These are phyloP conservation scores for Limonius californicus DNA, from an alignment of 1,140 invertebrate genomes.

Conservation along the genomic window DNA sequence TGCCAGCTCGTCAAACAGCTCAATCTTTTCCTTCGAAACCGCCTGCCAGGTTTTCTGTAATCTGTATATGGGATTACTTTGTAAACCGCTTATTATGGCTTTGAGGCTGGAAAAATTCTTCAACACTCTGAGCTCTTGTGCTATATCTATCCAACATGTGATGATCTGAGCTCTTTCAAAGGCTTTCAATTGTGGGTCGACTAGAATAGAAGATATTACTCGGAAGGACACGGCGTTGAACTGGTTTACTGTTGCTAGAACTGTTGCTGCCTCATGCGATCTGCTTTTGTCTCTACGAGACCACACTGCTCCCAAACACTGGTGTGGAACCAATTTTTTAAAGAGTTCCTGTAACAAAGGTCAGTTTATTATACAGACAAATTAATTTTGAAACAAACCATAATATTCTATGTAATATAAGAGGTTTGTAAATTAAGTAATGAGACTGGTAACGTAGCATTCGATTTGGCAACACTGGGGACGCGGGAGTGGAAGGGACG, in stretches of 20 bases:
- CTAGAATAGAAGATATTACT: slow-evolving; percentile 84
- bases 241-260: slow-evolving; percentile 94
- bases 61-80: slow-evolving; percentile 93
- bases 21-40: slow-evolving; percentile 81
- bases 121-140: slow-evolving; percentile 89
- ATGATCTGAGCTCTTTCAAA: slow-evolving; percentile 80
- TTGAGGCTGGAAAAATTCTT: slow-evolving; percentile 99
- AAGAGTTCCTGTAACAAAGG: slow-evolving; percentile 77
- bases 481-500: no score
- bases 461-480: no score
- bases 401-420: no score
- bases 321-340: slow-evolving; percentile 89
- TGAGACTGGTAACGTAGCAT: no score
- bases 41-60: slow-evolving; percentile 88
- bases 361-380: no score
- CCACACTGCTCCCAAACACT: slow-evolving; percentile 96
- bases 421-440: no score
- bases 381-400: no score
- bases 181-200: slow-evolving; percentile 67
- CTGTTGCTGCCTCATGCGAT: slow-evolving; percentile 79
- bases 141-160: slow-evolving; percentile 96
- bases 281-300: slow-evolving; percentile 80
- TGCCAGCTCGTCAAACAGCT: slow-evolving; percentile 89
- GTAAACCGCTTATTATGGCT: slow-evolving; percentile 93
- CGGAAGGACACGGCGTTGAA: slow-evolving; percentile 95